Evolutionary conservation across 2,797 vertebrate genomes (phyloP), one percentile per base, ranked within the genome.

Genomic region (Dallia pectoralis): DNA sequence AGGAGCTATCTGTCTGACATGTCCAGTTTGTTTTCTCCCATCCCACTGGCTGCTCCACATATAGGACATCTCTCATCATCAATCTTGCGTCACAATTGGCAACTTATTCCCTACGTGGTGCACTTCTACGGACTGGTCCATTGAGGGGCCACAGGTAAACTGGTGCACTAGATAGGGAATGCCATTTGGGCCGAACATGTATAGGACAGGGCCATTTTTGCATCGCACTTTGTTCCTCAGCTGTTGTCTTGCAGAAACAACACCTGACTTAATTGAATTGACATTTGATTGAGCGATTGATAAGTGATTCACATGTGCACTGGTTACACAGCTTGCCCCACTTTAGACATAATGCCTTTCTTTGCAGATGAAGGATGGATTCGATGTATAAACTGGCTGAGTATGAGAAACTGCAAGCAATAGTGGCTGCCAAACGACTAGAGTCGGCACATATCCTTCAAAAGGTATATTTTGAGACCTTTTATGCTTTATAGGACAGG

Each of bases 381-480:
- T 91, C 75, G 75, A 95, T 90, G 81, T 95, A 93, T 82, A 96
- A 94, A 85, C 93, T 91, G 18, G 83, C 89, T 75, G 93, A 96
- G 82, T 97, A 96, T 80, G 79, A 93, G 74, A 89, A 89, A 72
- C 85, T 98, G 0, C 86, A 82, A 71, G 92, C 93, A 40, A 86
- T 96, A 83, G 79, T 95, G 77, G 87, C 94, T 67, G 91, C 87
- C 72, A 95, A 93, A 83, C 95, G 93, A 78, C 85, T 85, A 77
- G 84, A 92, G 63, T 94, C 92, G 79, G 88, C 91, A 82, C 78
- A 91, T 77, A 92, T 92, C 80, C 91, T 94, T 44, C 82, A 93
- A 85, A 96, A 97, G 96, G 97, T 99, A 93, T 76, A 83, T 68
- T 67, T 74, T 25, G 27, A 4, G 18, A 56, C 14, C 16, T 48